A percentile compares a stretch with the other conserved stretches of the same genome.
phyloP scores from a whole-genome alignment of 2,888 invertebrate species.

The Andrena dorsata region DNA sequence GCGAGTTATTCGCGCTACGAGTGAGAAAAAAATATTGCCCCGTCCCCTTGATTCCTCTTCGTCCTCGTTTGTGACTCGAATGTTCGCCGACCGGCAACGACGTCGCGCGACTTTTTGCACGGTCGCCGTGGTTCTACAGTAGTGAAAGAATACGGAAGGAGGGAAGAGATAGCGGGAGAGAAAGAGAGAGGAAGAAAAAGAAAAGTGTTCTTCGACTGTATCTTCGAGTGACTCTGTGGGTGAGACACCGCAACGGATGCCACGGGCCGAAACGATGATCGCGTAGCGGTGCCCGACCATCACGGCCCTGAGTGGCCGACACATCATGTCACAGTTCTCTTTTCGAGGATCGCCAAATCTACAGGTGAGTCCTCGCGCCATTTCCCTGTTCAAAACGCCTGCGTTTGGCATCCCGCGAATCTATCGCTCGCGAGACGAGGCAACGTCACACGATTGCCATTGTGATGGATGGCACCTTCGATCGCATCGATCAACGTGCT shows the following conservation, averaged over 20 bases:
- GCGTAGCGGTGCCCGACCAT: constrained; percentile 83
- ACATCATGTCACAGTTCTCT: constrained; percentile 90
- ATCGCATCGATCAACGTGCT: constrained; percentile 44
- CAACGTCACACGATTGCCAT: background rate
- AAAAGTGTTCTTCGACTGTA: constrained; percentile 27
- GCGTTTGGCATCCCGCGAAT: background rate
- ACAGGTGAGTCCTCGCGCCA: constrained; percentile 85
- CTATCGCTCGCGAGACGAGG: constrained; percentile 2
- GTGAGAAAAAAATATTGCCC: background rate
- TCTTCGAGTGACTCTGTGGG: constrained; percentile 47
- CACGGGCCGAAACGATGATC: constrained; percentile 79
- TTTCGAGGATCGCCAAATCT: constrained; percentile 89
- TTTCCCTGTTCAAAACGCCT: background rate
- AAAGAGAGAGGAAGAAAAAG: background rate
- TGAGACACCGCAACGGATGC: constrained; percentile 49
- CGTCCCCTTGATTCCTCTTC: background rate
- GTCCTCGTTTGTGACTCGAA: constrained; percentile 3
- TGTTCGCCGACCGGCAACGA: background rate
- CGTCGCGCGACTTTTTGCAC: background rate
- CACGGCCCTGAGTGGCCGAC: constrained; percentile 86
- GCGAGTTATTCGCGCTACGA: constrained; percentile 30
- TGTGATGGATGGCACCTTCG: constrained; percentile 44
- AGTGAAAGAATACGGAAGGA: background rate
- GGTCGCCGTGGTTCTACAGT: constrained; percentile 12
- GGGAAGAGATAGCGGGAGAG: background rate